A percentile compares a stretch with the other conserved stretches of the same genome.
Evolutionary conservation across 2,113 vertebrate genomes (phyloP).

Genomic region (Phrynocephalus versicolor): DNA sequence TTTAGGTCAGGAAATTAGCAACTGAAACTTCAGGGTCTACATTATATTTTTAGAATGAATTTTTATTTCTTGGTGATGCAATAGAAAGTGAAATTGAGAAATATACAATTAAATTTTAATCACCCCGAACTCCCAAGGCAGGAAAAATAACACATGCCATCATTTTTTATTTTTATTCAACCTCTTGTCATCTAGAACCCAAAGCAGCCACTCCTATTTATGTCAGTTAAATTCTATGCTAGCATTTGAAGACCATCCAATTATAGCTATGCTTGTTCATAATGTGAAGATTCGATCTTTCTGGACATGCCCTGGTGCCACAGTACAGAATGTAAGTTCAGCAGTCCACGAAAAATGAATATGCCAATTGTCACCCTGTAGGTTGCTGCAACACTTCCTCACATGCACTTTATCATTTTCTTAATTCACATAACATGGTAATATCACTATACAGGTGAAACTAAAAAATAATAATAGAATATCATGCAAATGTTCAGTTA

Average conservation of each 20-base stretch:
- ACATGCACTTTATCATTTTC: background rate
- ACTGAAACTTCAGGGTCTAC: background rate
- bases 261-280: background rate
- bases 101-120: background rate
- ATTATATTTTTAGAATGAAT: background rate
- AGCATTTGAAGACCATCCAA: background rate
- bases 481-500: too few species aligned
- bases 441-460: background rate
- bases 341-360: background rate
- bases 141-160: background rate
- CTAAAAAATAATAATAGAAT: too few species aligned
- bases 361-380: background rate
- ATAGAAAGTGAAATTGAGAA: background rate
- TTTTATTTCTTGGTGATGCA: background rate
- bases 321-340: background rate
- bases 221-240: background rate
- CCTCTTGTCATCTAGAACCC: background rate
- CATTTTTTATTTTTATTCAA: constrained; percentile 2
- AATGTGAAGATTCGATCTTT: background rate
- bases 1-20: background rate
- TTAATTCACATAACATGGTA: background rate
- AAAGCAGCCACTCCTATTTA: background rate
- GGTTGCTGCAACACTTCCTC: background rate
- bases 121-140: background rate
- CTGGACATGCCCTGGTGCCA: background rate